Evolutionary conservation across 2,113 vertebrate genomes (phyloP).

Genomic region (Amblyopsis rosae): DNA sequence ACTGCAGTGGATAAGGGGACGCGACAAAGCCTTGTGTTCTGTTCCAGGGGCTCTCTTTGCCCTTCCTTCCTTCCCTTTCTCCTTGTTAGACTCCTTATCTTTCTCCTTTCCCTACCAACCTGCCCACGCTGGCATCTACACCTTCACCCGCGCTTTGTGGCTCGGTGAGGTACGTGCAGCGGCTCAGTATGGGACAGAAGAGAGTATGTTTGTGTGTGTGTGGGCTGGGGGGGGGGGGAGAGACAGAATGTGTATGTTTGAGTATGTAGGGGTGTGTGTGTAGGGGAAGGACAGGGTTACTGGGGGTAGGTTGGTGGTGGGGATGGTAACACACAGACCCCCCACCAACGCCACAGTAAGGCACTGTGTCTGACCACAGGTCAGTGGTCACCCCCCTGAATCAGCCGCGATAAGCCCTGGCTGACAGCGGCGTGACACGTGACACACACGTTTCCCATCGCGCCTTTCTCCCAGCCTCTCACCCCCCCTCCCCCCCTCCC

Average conservation of each 20-base stretch:
- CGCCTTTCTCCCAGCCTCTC: conserved; percentile 12
- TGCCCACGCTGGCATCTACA: not conserved
- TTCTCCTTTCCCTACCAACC: not conserved
- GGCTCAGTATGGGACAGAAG: conserved; percentile 47
- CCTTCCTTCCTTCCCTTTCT: not conserved
- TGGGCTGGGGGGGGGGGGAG: too few species aligned
- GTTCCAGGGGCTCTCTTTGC: not conserved
- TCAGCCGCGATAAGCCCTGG: conserved; percentile 82
- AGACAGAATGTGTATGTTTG: conserved; percentile 1
- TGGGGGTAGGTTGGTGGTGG: not conserved
- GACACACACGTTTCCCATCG: conserved; percentile 63
- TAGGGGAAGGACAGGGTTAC: not conserved
- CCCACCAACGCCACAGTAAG: not conserved
- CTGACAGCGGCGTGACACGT: conserved; percentile 76
- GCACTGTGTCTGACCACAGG: conserved; percentile 70
- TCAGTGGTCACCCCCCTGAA: conserved; percentile 74
- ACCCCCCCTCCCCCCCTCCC: not conserved
- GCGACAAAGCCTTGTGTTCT: conserved; percentile 46
- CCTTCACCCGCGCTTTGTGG: conserved; percentile 7
- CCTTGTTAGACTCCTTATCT: not conserved
- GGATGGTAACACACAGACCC: conserved; percentile 67
- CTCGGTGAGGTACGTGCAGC: conserved; percentile 47
- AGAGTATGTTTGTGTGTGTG: conserved; percentile 19
- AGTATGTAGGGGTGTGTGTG: not conserved
- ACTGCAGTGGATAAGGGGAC: conserved; percentile 55